Conservation (phyloP, 1,140 invertebrate species). For the Neodiprion virginianus region DNA sequence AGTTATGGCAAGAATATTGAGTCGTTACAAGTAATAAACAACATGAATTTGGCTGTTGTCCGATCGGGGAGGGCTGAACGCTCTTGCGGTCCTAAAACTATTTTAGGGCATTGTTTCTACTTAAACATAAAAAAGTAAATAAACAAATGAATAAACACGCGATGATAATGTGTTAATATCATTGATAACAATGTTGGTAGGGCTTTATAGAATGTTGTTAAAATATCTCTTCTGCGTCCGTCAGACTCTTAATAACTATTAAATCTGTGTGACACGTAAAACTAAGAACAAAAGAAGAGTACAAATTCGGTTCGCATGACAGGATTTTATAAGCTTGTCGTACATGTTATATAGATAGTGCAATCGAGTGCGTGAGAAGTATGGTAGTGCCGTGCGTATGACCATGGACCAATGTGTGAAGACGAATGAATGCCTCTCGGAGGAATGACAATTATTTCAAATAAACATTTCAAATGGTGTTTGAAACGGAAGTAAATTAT, state of each 20-base stretch:
- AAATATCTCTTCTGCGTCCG: not conserved
- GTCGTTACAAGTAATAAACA: conserved; percentile 51
- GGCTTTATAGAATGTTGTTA: conserved; percentile 37
- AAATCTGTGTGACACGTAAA: conserved; percentile 8
- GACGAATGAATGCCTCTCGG: conserved; percentile 43
- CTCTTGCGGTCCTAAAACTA: conserved; percentile 47
- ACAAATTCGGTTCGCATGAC: conserved; percentile 58
- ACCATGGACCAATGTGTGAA: conserved; percentile 52
- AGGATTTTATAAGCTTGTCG: conserved; percentile 52
- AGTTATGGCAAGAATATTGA: conserved; percentile 49
- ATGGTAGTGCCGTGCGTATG: conserved; percentile 41
- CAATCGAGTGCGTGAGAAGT: conserved; percentile 53
- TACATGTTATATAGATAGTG: conserved; percentile 56
- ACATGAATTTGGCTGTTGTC: conserved; percentile 54
- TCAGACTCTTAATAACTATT: not conserved
- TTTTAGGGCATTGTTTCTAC: conserved; percentile 55
- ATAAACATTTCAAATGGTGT: conserved; percentile 39
- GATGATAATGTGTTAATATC: conserved; percentile 28
- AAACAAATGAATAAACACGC: conserved; percentile 28
- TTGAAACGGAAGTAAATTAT: conserved; percentile 22
- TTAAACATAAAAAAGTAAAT: conserved; percentile 37
- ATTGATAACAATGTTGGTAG: conserved; percentile 37
- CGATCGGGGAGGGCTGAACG: conserved; percentile 58
- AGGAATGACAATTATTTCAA: conserved; percentile 43
- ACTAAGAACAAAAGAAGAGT: conserved; percentile 49